Conservation (phyloP, 1,140 invertebrate species). For the Drosophila mayri region DNA sequence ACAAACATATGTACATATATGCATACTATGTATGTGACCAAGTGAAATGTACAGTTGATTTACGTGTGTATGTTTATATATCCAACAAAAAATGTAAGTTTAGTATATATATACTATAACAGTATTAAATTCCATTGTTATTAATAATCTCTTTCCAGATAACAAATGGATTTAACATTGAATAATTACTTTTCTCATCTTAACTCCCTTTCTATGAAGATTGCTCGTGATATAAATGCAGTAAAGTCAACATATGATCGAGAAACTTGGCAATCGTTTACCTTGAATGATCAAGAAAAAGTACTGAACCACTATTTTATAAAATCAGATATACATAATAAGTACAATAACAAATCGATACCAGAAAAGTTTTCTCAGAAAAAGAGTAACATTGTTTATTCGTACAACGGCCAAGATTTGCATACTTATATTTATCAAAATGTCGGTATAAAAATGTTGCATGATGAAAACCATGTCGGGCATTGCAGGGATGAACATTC, state of each 20-base stretch:
- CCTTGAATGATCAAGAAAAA: slow-evolving; percentile 51
- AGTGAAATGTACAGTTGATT: background rate
- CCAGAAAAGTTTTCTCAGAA: background rate
- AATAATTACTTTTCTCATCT: slow-evolving; percentile 65
- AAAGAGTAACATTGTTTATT: slow-evolving; percentile 29
- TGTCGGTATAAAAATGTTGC: slow-evolving; percentile 59
- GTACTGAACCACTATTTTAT: slow-evolving; percentile 67
- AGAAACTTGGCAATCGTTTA: slow-evolving; percentile 55
- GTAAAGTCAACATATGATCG: slow-evolving; percentile 49
- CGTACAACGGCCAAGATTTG: slow-evolving; percentile 55
- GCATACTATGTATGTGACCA: background rate
- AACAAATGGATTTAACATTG: slow-evolving; percentile 29
- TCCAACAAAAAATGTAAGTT: background rate
- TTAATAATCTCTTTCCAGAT: slow-evolving; percentile 13
- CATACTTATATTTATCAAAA: slow-evolving; percentile 57
- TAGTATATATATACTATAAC: too few species aligned
- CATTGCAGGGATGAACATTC: slow-evolving; percentile 77
- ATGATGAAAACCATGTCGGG: slow-evolving; percentile 58
- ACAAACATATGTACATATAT: background rate
- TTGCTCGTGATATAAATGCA: slow-evolving; percentile 55
- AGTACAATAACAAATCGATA: slow-evolving; percentile 40
- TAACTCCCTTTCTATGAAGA: slow-evolving; percentile 71
- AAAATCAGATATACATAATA: slow-evolving; percentile 58
- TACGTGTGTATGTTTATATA: too few species aligned
- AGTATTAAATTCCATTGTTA: background rate